Evolutionary conservation across 1,140 invertebrate species (phyloP), one percentile per base, ranked within the genome.

Genomic region (Cydia fagiglandana): DNA sequence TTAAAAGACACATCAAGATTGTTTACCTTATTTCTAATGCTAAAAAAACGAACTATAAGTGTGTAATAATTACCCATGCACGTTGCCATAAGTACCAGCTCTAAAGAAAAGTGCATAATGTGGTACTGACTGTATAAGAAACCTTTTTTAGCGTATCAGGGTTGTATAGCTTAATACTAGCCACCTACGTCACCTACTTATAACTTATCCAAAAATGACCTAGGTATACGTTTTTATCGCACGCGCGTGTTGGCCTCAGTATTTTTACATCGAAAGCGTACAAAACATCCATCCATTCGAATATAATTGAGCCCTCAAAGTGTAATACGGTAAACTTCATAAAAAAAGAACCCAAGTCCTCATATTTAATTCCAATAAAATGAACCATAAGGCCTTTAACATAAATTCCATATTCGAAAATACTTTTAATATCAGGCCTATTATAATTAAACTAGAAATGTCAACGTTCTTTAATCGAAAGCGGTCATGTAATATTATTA

Each of bases 401-500:
- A 73, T 76, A 77, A 77, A 82, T 77, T 78, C 77, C 77, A 83
- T 74, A 50, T 74, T 77, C 38, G 15, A 50, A 66, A 77, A 64
- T 64, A 73, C 64, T 38, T 64, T 53, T 74, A 34, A 74, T 50
- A 30, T 4, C 13, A 47, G 45, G 45, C 45, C 45, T 47, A 12
- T 74, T 47, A 68, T 66, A 74, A 50, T 53, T 38, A 75, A 73
- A 74, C 64, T 73, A 80, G 80, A 84, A 74, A 64, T 73, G 38
- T 50, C 28, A 75, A 45, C 10, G 38, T 38, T 17, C 82, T 83
- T 84, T 76, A 79, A 82, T 79, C 77, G 77, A 68, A 82, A 45
- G 66, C 68, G 76, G 56, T 78, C 75, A 79, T n/a, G 24, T 24
- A 0, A 56, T 85, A 56, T 85, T 86, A 86, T 83, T 89, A 89